Conservation (phyloP, 2,797 vertebrate genomes). For the Limnodromus scolopaceus region DNA sequence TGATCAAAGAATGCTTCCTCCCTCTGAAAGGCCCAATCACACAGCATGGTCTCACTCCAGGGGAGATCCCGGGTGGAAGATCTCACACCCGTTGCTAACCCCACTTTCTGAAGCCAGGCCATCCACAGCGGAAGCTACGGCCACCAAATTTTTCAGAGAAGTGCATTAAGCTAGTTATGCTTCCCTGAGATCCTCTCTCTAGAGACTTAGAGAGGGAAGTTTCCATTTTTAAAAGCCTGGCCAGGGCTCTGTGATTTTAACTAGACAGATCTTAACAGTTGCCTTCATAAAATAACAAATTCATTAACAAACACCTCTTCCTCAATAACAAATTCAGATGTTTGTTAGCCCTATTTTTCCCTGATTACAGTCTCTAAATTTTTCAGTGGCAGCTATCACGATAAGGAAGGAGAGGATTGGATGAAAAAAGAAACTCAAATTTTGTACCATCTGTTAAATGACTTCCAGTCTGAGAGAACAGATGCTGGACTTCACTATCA, state of each 20-base stretch:
- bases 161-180: background rate
- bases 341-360: background rate
- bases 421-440: conserved; percentile 45
- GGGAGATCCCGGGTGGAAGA: background rate
- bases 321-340: background rate
- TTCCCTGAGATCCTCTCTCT: background rate
- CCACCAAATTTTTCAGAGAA: background rate
- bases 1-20: background rate
- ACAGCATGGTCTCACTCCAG: background rate
- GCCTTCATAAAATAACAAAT: background rate
- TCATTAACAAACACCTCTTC: background rate
- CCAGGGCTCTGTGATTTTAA: background rate
- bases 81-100: background rate
- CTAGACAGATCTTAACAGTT: background rate
- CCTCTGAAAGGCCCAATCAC: background rate
- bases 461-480: conserved; percentile 69
- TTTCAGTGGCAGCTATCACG: conserved; percentile 42
- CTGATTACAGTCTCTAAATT: background rate
- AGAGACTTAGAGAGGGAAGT: background rate
- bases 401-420: conserved; percentile 23
- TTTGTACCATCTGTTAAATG: conserved; percentile 69
- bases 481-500: conserved; percentile 70
- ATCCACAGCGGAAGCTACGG: background rate
- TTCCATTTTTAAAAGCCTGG: background rate
- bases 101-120: background rate